Conservation (phyloP, 2,113 vertebrate species). For the Anoura caudifer region DNA sequence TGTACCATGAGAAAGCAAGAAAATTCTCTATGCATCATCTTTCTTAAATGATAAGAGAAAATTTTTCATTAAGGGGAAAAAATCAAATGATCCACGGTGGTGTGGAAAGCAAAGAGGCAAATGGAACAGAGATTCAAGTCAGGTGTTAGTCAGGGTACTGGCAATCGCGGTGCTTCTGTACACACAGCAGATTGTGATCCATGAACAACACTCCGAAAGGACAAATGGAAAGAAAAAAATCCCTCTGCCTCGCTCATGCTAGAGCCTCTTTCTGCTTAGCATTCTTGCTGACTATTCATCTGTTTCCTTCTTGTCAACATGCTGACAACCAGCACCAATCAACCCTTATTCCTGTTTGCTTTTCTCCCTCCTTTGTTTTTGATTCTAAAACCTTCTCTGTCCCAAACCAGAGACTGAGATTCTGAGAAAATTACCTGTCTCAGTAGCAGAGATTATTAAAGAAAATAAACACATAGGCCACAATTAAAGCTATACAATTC, state of each 20-base stretch:
- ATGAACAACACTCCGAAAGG: not conserved
- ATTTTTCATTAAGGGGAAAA: not conserved
- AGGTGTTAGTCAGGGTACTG: not conserved
- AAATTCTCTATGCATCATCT: not conserved
- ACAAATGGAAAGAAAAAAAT: not conserved
- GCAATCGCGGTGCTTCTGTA: not conserved
- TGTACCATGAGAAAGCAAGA: not conserved
- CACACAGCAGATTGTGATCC: not conserved
- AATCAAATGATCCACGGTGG: not conserved
- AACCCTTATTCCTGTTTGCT: conserved; percentile 21
- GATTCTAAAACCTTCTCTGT: conserved; percentile 39
- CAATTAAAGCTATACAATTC: not conserved
- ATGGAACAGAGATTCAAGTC: not conserved
- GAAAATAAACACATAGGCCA: conserved; percentile 4
- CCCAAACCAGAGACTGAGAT: conserved; percentile 36
- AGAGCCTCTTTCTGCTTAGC: not conserved
- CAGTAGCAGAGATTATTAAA: not conserved
- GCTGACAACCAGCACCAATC: conserved; percentile 42
- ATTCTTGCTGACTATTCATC: conserved; percentile 41
- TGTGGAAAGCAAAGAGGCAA: not conserved
- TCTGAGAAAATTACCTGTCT: conserved; percentile 64
- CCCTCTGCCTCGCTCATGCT: not conserved
- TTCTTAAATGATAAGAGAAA: not conserved
- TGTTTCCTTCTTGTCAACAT: conserved; percentile 52
- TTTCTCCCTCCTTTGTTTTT: conserved; percentile 30